A percentile compares a stretch with the other conserved stretches of the same genome.
These are phyloP conservation scores for Pseudomyrmex gracilis DNA, from an alignment of 1,140 invertebrate species.

Conservation along the genomic window DNA sequence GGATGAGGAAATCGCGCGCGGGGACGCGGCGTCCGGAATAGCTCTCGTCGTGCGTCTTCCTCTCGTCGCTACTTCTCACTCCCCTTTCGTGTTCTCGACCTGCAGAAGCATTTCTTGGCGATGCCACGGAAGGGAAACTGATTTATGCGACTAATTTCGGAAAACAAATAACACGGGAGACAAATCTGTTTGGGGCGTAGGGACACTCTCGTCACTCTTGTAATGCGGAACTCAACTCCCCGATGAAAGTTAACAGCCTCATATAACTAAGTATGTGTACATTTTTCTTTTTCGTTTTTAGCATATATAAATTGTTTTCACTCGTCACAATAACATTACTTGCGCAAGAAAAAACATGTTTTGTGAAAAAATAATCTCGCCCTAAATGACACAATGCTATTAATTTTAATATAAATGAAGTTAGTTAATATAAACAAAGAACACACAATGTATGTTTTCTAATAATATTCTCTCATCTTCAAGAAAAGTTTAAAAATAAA, in stretches of 20 bases:
- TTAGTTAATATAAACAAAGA: too few relatives aligned
- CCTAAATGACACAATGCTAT: too few relatives aligned
- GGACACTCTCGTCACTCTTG: neutral
- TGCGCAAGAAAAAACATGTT: too few relatives aligned
- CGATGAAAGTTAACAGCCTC: neutral
- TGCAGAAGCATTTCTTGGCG: constrained; percentile 24
- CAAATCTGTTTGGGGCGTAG: neutral
- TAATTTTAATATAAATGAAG: too few relatives aligned
- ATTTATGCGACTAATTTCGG: constrained; percentile 54
- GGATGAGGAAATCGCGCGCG: constrained; percentile 25
- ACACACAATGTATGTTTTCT: too few relatives aligned
- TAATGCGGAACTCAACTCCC: neutral
- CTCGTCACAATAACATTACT: too few relatives aligned
- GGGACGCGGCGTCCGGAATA: neutral
- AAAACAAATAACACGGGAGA: constrained; percentile 16
- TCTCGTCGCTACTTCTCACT: constrained; percentile 30
- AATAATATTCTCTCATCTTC: too few relatives aligned
- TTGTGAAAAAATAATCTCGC: too few relatives aligned
- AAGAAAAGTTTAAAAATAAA: neutral
- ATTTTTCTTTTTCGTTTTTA: neutral
- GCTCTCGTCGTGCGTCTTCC: constrained; percentile 27
- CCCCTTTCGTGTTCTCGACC: constrained; percentile 1
- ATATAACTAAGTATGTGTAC: neutral
- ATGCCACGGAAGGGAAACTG: constrained; percentile 63
- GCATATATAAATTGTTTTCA: neutral